A percentile compares a stretch with the other conserved stretches of the same genome.
Evolutionary conservation across 2,888 invertebrate genomes (phyloP).

Genomic region (Dioctria rufipes): DNA sequence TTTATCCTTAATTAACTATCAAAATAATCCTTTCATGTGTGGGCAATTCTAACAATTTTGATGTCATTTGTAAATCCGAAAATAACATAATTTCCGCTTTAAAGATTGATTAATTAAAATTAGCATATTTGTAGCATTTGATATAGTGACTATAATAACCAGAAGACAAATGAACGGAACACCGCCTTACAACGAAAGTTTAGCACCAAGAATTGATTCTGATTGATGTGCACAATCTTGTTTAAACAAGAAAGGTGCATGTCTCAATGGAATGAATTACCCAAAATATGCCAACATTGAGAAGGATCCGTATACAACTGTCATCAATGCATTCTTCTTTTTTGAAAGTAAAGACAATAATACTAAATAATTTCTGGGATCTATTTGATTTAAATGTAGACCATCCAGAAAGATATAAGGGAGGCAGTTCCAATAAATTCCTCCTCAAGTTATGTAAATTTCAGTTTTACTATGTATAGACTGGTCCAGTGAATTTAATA

Average conservation of each 20-base stretch:
- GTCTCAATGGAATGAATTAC: constrained; percentile 34
- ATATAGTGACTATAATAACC: no score
- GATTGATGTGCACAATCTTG: neutral
- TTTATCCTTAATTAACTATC: no score
- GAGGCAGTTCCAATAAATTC: neutral
- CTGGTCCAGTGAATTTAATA: constrained; percentile 1
- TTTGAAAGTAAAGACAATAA: neutral
- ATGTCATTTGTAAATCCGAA: no score
- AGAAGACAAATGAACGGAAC: no score
- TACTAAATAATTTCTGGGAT: constrained; percentile 9
- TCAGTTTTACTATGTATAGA: neutral
- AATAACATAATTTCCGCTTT: no score
- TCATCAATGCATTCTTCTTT: neutral
- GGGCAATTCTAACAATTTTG: no score
- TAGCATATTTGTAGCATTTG: no score
- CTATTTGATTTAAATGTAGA: no score
- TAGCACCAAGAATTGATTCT: no score
- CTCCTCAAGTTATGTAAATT: neutral
- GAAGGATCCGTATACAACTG: constrained; percentile 34
- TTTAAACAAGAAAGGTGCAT: neutral
- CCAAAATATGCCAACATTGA: constrained; percentile 32
- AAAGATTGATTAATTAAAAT: no score
- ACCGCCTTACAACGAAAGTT: no score
- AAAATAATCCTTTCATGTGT: no score
- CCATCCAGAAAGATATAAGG: neutral